phyloP scores from a whole-genome alignment of 2,113 vertebrate species.

The Chaetodon trifascialis region DNA sequence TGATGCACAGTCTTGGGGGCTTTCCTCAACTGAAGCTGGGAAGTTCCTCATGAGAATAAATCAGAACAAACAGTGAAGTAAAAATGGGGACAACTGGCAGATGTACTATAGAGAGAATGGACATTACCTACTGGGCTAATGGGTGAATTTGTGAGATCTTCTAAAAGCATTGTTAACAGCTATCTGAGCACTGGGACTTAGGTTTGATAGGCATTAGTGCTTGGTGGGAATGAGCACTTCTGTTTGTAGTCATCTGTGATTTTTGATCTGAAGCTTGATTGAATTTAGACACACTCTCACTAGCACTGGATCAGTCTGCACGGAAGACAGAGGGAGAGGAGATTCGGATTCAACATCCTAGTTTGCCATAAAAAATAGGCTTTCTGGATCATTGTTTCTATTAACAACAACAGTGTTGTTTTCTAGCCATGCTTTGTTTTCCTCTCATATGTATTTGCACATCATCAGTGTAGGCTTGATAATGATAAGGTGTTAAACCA shows the following conservation, averaged over 20 bases:
- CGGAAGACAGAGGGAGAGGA: neutral
- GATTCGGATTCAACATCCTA: neutral
- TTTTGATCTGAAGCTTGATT: no score
- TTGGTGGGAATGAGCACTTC: neutral
- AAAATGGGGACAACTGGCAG: neutral
- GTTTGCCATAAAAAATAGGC: no score
- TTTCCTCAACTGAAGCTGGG: conserved; percentile 13
- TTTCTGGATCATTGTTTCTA: no score
- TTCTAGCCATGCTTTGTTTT: neutral
- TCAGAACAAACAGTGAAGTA: neutral
- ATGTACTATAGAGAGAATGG: neutral
- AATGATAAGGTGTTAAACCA: neutral
- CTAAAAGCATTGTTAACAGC: neutral
- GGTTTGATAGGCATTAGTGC: neutral
- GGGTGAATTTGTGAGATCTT: neutral
- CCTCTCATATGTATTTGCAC: neutral
- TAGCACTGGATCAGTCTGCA: no score
- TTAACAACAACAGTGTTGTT: neutral
- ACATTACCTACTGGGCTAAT: neutral
- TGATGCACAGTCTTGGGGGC: conserved; percentile 10
- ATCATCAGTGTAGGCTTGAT: neutral
- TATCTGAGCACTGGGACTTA: neutral
- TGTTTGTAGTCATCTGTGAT: no score
- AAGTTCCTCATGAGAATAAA: neutral
- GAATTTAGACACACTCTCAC: no score